Percentiles rank a stretch among this genome's conserved stretches.
Conservation (phyloP, 1,140 invertebrate species). For the Galendromus occidentalis region DNA sequence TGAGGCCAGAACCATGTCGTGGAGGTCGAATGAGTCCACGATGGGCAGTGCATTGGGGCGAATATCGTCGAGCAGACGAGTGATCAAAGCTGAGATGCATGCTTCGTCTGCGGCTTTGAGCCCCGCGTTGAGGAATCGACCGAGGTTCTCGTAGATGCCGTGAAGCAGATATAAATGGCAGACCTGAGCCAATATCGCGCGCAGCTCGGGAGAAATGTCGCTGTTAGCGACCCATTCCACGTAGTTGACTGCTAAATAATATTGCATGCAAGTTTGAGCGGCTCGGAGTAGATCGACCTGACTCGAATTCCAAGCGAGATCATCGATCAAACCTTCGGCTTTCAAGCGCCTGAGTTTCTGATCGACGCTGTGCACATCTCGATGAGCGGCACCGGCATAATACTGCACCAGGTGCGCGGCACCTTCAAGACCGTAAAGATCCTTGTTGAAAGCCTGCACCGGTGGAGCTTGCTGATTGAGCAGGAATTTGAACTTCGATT, state of each 20-base stretch:
- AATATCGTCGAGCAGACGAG: slow-evolving; percentile 43
- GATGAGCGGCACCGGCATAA: background rate
- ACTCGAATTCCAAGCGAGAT: slow-evolving; percentile 66
- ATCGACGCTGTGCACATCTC: background rate
- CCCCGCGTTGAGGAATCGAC: slow-evolving; percentile 45
- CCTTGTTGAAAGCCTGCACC: background rate
- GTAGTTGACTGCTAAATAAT: slow-evolving; percentile 17
- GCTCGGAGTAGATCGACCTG: slow-evolving; percentile 55
- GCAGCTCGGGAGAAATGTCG: slow-evolving; percentile 26
- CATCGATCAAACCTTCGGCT: slow-evolving; percentile 26
- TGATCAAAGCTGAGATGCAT: slow-evolving; percentile 42
- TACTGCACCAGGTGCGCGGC: background rate
- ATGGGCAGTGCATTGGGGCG: slow-evolving; percentile 70
- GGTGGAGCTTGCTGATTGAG: slow-evolving; percentile 1
- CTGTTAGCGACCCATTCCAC: slow-evolving; percentile 15
- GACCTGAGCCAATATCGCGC: slow-evolving; percentile 42
- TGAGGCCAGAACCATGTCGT: slow-evolving; percentile 57
- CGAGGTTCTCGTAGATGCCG: slow-evolving; percentile 46
- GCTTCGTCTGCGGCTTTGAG: slow-evolving; percentile 40
- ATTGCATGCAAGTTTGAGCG: slow-evolving; percentile 37
- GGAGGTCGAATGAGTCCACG: slow-evolving; percentile 73
- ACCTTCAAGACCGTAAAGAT: slow-evolving; percentile 1
- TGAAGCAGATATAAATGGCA: slow-evolving; percentile 55
- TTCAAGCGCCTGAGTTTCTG: background rate
- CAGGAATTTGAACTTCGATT: background rate